Evolutionary conservation across 2,113 vertebrate genomes (phyloP).

Genomic region (Psephotus haematonotus): DNA sequence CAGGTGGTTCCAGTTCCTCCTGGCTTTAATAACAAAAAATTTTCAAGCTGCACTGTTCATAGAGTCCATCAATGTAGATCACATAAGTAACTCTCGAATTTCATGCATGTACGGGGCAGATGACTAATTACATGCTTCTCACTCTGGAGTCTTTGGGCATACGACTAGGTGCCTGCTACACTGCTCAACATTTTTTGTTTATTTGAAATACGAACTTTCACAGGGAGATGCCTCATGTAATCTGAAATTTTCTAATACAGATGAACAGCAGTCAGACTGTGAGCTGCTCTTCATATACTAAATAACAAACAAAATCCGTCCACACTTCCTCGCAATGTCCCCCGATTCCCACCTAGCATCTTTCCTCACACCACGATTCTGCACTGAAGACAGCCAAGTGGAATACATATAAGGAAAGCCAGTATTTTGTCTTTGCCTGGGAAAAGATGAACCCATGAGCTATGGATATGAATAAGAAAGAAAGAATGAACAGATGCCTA

Average conservation of each 20-base stretch:
- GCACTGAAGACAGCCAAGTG: background rate
- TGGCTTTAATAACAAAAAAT: background rate
- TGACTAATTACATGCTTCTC: constrained; percentile 48
- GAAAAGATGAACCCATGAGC: background rate
- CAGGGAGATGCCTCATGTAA: background rate
- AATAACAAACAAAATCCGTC: background rate
- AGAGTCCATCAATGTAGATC: background rate
- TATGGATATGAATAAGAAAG: background rate
- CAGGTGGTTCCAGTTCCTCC: background rate
- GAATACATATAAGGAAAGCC: background rate
- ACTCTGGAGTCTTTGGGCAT: constrained; percentile 11
- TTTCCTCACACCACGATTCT: background rate
- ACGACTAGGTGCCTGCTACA: background rate
- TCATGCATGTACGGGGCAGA: constrained; percentile 26
- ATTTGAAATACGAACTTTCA: background rate
- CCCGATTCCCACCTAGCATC: background rate
- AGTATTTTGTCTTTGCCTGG: background rate
- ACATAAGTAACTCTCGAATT: background rate
- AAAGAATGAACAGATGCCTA: background rate
- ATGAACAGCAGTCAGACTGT: background rate
- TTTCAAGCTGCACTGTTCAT: background rate
- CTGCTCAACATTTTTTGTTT: background rate
- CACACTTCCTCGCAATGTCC: background rate
- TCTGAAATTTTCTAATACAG: background rate
- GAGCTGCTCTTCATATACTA: background rate